Conservation (phyloP, 2,888 invertebrate genomes). For the Ennomos fuscantarius region DNA sequence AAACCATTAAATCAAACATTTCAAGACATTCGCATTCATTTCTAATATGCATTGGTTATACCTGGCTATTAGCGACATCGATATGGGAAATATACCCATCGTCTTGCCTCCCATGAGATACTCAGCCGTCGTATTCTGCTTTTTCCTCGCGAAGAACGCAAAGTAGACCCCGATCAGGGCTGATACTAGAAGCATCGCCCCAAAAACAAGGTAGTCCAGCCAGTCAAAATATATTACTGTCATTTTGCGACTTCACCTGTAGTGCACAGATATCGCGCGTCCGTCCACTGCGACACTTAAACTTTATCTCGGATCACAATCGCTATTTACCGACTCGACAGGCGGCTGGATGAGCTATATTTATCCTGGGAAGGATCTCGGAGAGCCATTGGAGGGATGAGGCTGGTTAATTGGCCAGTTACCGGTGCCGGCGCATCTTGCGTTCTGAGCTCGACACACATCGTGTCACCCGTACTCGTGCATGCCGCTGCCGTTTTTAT, state of each 20-base stretch:
- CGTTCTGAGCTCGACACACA: constrained; percentile 23
- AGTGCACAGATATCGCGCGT: constrained; percentile 50
- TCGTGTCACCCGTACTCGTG: neutral
- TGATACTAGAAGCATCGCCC: constrained; percentile 87
- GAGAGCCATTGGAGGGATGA: constrained; percentile 67
- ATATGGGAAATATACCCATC: constrained; percentile 92
- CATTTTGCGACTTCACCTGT: constrained; percentile 47
- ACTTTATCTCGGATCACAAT: constrained; percentile 68
- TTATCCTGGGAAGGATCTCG: constrained; percentile 74
- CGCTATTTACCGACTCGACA: constrained; percentile 65
- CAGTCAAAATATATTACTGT: constrained; percentile 82
- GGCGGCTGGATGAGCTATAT: constrained; percentile 65
- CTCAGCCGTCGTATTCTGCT: constrained; percentile 88
- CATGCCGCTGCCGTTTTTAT: constrained; percentile 1
- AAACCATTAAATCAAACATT: neutral
- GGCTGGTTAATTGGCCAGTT: constrained; percentile 67
- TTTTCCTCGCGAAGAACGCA: constrained; percentile 88
- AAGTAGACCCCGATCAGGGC: constrained; percentile 89
- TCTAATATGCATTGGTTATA: constrained; percentile 54
- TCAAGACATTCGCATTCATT: neutral
- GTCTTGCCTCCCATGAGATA: constrained; percentile 91
- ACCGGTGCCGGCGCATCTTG: constrained; percentile 54
- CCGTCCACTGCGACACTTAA: constrained; percentile 61
- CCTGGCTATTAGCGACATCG: constrained; percentile 92
- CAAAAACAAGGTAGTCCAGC: constrained; percentile 88